Evolutionary conservation across 2,888 invertebrate genomes (phyloP).

Genomic region (Cephus sareptanus): DNA sequence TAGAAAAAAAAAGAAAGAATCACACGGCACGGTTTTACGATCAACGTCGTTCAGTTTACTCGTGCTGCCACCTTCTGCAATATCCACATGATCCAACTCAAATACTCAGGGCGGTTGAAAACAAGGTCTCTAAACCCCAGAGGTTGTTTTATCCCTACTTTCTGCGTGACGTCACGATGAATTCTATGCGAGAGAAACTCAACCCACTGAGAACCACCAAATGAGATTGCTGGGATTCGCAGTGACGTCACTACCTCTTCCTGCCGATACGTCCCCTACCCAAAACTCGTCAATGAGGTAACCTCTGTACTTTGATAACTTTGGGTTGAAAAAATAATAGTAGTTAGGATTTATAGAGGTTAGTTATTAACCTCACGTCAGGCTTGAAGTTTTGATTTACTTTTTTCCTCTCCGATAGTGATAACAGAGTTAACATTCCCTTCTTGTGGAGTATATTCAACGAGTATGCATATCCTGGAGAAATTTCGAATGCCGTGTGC

Average conservation of each 20-base stretch:
- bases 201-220: no score
- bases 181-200: no score
- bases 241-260: no score
- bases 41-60: background rate
- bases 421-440: background rate
- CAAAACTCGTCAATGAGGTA: no score
- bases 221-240: no score
- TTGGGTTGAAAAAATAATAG: background rate
- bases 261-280: no score
- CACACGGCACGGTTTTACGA: background rate
- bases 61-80: background rate
- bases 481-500: constrained; percentile 48
- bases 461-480: constrained; percentile 48
- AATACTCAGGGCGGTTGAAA: background rate
- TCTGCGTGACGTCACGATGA: no score
- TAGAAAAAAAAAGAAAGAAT: background rate
- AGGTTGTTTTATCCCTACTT: no score
- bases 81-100: background rate
- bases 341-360: background rate
- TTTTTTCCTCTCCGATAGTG: background rate
- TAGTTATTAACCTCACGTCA: background rate
- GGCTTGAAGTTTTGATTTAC: background rate
- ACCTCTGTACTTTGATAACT: no score
- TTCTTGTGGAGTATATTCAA: background rate
- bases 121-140: no score